A percentile compares a stretch with the other conserved stretches of the same genome.
Conservation (phyloP, 2,797 vertebrate species). For the Phoxinus dragarum region DNA sequence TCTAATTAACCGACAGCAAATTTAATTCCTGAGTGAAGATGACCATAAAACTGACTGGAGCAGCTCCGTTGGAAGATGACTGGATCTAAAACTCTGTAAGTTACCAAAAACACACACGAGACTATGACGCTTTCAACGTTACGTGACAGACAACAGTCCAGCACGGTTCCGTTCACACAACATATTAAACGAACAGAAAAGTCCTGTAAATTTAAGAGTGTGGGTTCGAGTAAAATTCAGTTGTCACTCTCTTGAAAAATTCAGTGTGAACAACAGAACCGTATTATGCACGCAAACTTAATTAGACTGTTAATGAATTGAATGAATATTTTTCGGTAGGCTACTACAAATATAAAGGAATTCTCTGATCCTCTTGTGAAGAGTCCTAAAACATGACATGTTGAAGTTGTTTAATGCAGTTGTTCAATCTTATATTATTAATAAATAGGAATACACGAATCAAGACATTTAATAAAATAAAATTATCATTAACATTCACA, state of each 20-base stretch:
- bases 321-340: background rate
- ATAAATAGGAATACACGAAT: slow-evolving; percentile 86
- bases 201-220: background rate
- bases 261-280: background rate
- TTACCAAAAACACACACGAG: background rate
- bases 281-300: background rate
- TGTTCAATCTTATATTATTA: slow-evolving; percentile 80
- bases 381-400: background rate
- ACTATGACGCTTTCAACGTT: background rate
- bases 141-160: background rate
- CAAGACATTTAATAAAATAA: slow-evolving; percentile 62
- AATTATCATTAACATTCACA: slow-evolving; percentile 77
- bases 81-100: background rate
- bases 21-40: background rate
- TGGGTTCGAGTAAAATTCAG: background rate
- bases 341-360: too few relatives aligned
- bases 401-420: slow-evolving; percentile 76
- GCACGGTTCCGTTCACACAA: background rate
- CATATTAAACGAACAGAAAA: background rate
- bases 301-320: background rate
- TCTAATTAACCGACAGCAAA: background rate
- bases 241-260: background rate
- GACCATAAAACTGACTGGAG: background rate
- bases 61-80: background rate
- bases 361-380: background rate